Conservation (phyloP, 2,797 vertebrate genomes). For the Crax fasciolata region DNA sequence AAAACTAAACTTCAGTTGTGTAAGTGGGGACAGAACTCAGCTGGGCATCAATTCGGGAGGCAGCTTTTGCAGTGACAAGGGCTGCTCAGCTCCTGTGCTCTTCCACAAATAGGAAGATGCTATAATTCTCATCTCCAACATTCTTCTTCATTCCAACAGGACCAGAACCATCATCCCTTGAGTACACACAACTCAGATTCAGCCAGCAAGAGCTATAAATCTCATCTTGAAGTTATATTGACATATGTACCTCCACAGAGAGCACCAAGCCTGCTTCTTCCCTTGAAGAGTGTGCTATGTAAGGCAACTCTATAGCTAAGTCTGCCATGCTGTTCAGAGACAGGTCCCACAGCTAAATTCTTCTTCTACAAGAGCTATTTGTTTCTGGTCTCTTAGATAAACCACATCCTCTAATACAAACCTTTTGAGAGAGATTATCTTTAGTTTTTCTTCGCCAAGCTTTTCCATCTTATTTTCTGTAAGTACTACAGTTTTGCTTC, state of each 20-base stretch:
- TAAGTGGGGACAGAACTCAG: slow-evolving; percentile 2
- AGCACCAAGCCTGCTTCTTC: background rate
- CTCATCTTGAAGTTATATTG: rapidly evolving
- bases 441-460: rapidly evolving
- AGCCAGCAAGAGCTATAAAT: background rate
- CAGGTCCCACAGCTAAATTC: background rate
- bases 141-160: background rate
- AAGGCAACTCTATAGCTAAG: background rate
- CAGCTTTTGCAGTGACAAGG: background rate
- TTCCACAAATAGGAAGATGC: background rate
- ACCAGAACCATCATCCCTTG: background rate
- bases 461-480: background rate
- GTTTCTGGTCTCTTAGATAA: background rate
- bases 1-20: background rate
- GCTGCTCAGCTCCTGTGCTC: background rate
- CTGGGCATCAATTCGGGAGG: background rate
- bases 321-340: background rate
- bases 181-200: background rate
- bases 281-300: background rate
- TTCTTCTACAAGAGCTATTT: background rate
- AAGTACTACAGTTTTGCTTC: background rate
- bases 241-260: rapidly evolving
- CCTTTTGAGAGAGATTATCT: background rate
- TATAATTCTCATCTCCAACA: background rate
- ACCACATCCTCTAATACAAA: background rate